Conservation (phyloP, 2,888 invertebrate genomes). For the Rhimphoctona megacephalus region DNA sequence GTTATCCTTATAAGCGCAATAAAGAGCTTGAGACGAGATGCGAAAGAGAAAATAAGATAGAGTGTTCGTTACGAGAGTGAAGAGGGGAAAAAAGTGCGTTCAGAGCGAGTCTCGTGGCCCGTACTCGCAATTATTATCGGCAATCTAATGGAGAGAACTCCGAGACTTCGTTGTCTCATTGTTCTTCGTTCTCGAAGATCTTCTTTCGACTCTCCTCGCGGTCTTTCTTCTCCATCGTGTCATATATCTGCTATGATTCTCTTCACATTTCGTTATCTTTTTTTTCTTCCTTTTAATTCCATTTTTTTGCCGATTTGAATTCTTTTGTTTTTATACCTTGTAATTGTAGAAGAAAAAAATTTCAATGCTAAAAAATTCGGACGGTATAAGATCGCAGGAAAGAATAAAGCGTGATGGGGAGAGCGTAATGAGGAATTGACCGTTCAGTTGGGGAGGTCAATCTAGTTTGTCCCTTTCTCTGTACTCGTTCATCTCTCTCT, state of each 20-base stretch:
- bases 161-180: conserved; percentile 42
- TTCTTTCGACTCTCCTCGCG: conserved; percentile 14
- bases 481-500: conserved; percentile 45
- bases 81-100: conserved; percentile 26
- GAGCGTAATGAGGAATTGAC: conserved; percentile 79
- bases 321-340: neutral
- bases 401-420: neutral
- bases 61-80: conserved; percentile 37
- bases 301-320: conserved; percentile 29
- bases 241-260: neutral
- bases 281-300: conserved; percentile 27
- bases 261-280: conserved; percentile 19
- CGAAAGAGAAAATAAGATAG: conserved; percentile 18
- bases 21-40: conserved; percentile 16
- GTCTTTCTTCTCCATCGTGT: conserved; percentile 54
- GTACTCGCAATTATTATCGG: conserved; percentile 64
- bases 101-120: conserved; percentile 33
- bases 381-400: neutral
- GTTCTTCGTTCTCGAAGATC: conserved; percentile 63
- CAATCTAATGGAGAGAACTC: conserved; percentile 31
- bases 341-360: no score
- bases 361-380: neutral
- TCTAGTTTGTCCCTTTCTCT: conserved; percentile 63
- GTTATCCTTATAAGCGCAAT: conserved; percentile 40
- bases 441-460: conserved; percentile 77